Base-by-base conservation (phyloP, 35 echinoderm and acorn worm species). In the Ophioderma brevispina region DNA sequence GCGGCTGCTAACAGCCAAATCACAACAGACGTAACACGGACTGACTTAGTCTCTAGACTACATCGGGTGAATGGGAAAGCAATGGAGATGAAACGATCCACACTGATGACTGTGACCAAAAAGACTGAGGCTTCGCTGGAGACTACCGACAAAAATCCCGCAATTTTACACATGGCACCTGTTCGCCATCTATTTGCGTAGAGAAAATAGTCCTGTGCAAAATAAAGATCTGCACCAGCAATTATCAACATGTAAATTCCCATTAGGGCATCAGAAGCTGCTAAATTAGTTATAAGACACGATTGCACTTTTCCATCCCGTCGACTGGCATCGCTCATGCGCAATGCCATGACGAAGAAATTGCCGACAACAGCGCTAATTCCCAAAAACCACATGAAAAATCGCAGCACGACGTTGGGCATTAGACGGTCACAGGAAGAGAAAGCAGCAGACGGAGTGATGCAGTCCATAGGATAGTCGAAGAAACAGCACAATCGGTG, bases 41-140 rank as follows among this genome's bases (percentile, higher is more conserved):
- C 39, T 10, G 78, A 82, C 19, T 79, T 92, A 13, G 36, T 11
- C 15, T 70, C 52, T 35, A 96, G 76, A 75, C 82, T 84, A 0
- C 34, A 50, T 31, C 40, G 37, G 35, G 84, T 89, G 31, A 90
- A 92, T 18, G 94, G 94, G 70, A 89, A 92, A 5, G 76, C 76
- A 37, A 92, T 87, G n/a, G 32, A 43, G 0, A 81, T 64, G 50
- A 85, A 96, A 4, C 94, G 94, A 50, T 96, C 90, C 39, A 96
- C 43, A 50, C 84, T 92, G 32, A 96, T 89, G 18, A 92, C 49
- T 0, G 94, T 92, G 4, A 96, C 33, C 39, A 96, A 70, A 55
- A 92, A 87, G 2, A 96, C 90, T 18, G 94, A 92, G 15, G 86
- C 49, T 76, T 92, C 86, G 84, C 90, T 96, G 49, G 84, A 84